A percentile compares a stretch with the other conserved stretches of the same genome.
phyloP scores from a whole-genome alignment of 2,113 vertebrate species.

The Notarius lentiginosus region DNA sequence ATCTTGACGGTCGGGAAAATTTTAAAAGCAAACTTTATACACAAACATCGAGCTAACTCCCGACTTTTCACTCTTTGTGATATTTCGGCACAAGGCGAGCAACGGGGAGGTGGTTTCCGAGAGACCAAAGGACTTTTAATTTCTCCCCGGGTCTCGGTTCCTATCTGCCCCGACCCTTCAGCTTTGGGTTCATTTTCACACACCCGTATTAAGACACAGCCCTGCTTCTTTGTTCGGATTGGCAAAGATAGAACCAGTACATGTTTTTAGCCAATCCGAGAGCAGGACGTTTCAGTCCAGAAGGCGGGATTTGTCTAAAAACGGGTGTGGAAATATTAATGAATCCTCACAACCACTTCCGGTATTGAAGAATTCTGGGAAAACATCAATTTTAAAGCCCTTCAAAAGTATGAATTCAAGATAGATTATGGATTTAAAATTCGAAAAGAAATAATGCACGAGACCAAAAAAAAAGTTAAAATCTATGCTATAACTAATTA shows the following conservation, averaged over 20 bases:
- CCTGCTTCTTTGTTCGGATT: background rate
- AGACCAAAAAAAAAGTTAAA: background rate
- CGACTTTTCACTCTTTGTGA: slow-evolving; percentile 28
- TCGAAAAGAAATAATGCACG: background rate
- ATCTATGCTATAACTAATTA: background rate
- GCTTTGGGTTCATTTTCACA: background rate
- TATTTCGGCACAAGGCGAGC: background rate
- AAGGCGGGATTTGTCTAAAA: background rate
- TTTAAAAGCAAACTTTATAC: background rate
- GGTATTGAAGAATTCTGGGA: slow-evolving; percentile 21
- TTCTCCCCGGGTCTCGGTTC: slow-evolving; percentile 1
- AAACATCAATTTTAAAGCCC: slow-evolving; percentile 37
- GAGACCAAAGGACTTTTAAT: background rate
- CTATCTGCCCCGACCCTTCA: slow-evolving; percentile 10
- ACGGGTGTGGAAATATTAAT: background rate
- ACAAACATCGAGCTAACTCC: background rate
- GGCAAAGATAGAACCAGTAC: background rate
- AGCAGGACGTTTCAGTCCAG: background rate
- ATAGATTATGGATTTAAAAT: background rate
- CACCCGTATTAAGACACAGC: slow-evolving; percentile 12
- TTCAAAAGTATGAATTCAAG: background rate
- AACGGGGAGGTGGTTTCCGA: background rate
- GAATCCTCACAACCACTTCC: slow-evolving; percentile 5
- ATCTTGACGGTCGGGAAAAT: background rate
- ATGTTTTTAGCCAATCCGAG: background rate